phyloP scores from a whole-genome alignment of 2,888 invertebrate genomes.

The Corythucha ciliata region DNA sequence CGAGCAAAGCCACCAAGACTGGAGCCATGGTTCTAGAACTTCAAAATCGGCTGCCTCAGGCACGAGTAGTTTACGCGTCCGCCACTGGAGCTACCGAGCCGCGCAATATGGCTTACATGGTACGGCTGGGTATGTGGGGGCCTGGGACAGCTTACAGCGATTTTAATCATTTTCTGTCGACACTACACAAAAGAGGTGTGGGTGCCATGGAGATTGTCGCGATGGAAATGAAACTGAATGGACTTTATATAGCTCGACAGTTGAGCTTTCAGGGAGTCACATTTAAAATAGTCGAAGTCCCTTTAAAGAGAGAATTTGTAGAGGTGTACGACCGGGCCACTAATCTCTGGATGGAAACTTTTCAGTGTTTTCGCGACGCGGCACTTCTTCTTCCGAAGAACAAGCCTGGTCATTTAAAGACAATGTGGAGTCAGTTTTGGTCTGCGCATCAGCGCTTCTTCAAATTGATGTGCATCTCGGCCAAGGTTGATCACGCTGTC shows the following conservation, averaged over 20 bases:
- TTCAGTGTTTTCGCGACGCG: constrained; percentile 65
- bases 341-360: constrained; percentile 49
- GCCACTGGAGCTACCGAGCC: constrained; percentile 54
- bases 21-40: constrained; percentile 51
- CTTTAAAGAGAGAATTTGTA: constrained; percentile 46
- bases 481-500: constrained; percentile 65
- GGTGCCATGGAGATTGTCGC: constrained; percentile 60
- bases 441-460: constrained; percentile 98
- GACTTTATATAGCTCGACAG: constrained; percentile 55
- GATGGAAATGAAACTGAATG: constrained; percentile 57
- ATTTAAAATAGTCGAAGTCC: constrained; percentile 52
- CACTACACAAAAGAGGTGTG: constrained; percentile 53
- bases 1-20: constrained; percentile 55
- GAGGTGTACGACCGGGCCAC: constrained; percentile 51
- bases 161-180: constrained; percentile 51
- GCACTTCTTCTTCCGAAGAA: constrained; percentile 43
- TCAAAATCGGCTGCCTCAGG: constrained; percentile 51
- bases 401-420: constrained; percentile 72
- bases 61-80: constrained; percentile 49
- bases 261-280: constrained; percentile 53
- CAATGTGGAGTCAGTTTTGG: constrained; percentile 99
- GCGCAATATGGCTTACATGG: constrained; percentile 59
- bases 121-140: constrained; percentile 57
- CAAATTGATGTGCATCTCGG: constrained; percentile 96
- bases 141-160: constrained; percentile 51